Base-by-base conservation (phyloP, 2,113 vertebrate species). In the Mirza zaza region DNA sequence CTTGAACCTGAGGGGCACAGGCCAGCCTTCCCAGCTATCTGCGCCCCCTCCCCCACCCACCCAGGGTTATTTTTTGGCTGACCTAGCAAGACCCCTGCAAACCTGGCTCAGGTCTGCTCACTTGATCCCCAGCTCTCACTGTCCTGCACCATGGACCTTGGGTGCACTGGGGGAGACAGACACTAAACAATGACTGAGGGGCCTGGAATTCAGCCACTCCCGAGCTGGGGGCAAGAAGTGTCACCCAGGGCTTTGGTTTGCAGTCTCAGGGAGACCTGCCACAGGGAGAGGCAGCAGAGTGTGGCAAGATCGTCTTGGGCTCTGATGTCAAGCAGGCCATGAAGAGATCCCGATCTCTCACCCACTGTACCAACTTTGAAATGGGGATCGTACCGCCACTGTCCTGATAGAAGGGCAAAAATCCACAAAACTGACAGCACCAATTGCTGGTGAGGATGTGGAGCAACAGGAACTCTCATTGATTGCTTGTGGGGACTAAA, bases 331-430 rank as follows among this genome's bases (percentile, higher is more conserved):
- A 79, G 39, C 27, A n/a, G n/a, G n/a, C 59, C 4, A 8, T 15
- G 52, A 45, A 52, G 27, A 59, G 1, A 8, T 75, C 67, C 32
- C 0, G 3, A 23, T n/a, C 52, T 93, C 68, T 77, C 8, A 55
- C 36, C 52, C 4, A 29, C 39, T 21, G 4, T 29, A 48, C 21
- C 63, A n/a, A 1, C 9, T 67, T 65, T 68, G 18, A 67, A 52
- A 42, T 14, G 25, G 75, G 27, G 32, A 8, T 17, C 57, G 10
- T 0, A 25, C 5, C 8, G 6, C 20, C 0, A 12, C 7, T 20
- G 3, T 6, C 39, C 36, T 25, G 8, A 36, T 3, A 18, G 82
- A 42, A 91, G 63, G 50, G n/a, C 57, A 15, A 17, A 67, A 20
- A 29, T 20, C 18, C 70, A 79, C 67, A 70, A 36, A 82, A 42